Percentiles rank a stretch among this genome's conserved stretches.
Conservation (phyloP, 2,888 invertebrate genomes). For the Agriopis aurantiaria region DNA sequence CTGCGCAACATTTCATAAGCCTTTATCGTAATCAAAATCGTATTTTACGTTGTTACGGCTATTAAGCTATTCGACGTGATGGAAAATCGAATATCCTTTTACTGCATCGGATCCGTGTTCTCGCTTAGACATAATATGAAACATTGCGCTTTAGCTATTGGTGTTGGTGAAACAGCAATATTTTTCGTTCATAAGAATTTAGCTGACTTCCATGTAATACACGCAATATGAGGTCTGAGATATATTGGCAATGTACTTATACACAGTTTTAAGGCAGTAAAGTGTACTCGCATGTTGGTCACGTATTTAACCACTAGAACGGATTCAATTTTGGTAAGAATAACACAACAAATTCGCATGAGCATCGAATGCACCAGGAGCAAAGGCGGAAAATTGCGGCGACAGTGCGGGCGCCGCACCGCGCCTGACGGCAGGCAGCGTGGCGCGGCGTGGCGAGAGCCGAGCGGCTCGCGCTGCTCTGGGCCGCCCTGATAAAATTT, state of each 20-base stretch:
- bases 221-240: conserved; percentile 2
- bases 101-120: conserved; percentile 45
- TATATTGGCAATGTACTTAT: conserved; percentile 9
- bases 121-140: conserved; percentile 46
- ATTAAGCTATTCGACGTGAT: conserved; percentile 69
- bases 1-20: conserved; percentile 51
- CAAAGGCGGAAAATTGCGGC: conserved; percentile 80
- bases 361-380: conserved; percentile 72
- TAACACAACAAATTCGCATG: conserved; percentile 73
- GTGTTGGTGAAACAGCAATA: conserved; percentile 1
- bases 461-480: conserved; percentile 57
- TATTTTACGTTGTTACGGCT: conserved; percentile 70
- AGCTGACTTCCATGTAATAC: conserved; percentile 3
- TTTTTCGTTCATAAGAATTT: background rate
- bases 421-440: conserved; percentile 50
- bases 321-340: conserved; percentile 69
- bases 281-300: conserved; percentile 21
- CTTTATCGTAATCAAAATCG: conserved; percentile 74
- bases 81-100: conserved; percentile 66
- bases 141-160: conserved; percentile 11
- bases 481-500: conserved; percentile 86
- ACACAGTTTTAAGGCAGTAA: background rate
- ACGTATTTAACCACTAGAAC: conserved; percentile 35
- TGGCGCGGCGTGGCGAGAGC: conserved; percentile 52
- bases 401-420: conserved; percentile 55